Evolutionary conservation across 2,888 invertebrate genomes (phyloP).

Genomic region (Tachina fera): DNA sequence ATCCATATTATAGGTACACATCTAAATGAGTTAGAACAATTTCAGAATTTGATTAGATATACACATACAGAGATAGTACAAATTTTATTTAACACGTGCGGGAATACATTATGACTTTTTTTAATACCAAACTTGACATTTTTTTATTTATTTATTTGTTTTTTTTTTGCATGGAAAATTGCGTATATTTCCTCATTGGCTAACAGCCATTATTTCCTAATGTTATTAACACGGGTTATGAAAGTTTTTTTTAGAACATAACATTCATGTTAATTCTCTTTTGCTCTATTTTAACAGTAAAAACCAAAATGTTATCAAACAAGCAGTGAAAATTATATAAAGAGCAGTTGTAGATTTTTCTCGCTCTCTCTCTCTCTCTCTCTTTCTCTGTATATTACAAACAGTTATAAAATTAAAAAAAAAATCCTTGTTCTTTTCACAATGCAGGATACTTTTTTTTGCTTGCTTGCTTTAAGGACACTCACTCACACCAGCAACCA

Average conservation of each 20-base stretch:
- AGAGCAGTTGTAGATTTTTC: background rate
- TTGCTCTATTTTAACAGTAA: background rate
- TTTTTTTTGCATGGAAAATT: background rate
- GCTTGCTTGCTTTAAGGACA: background rate
- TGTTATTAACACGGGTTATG: background rate
- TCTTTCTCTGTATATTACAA: conserved; percentile 10
- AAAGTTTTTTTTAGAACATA: background rate
- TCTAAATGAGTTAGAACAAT: too few species aligned
- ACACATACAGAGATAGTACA: too few species aligned
- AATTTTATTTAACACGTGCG: too few species aligned
- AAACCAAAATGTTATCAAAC: background rate
- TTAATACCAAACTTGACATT: background rate
- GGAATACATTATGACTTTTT: background rate
- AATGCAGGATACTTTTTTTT: background rate
- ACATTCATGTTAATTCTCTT: background rate
- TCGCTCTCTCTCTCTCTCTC: background rate
- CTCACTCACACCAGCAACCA: background rate
- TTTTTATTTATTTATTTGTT: background rate
- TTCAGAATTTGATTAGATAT: too few species aligned
- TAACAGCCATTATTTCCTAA: background rate
- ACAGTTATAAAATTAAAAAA: conserved; percentile 18
- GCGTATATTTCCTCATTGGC: conserved; percentile 31
- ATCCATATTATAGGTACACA: too few species aligned
- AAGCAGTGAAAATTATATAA: background rate
- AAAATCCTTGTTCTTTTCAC: conserved; percentile 35